A percentile compares a stretch with the other conserved stretches of the same genome.
Conservation (phyloP, 2,888 invertebrate species). For the Lordiphosa fenestrarum region DNA sequence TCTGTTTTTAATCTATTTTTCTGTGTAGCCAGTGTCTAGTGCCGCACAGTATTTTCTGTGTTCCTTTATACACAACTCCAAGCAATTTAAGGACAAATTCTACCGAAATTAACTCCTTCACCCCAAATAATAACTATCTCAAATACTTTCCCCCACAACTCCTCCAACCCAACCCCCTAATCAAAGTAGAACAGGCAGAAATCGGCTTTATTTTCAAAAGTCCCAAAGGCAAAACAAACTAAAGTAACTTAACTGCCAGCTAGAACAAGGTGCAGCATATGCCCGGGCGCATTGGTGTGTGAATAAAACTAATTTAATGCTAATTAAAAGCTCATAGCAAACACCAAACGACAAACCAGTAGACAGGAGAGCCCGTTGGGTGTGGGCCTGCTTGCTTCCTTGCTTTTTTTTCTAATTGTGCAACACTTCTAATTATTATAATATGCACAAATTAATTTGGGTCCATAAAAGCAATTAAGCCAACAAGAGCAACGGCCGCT, state of each 20-base stretch:
- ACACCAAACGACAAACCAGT: conserved; percentile 10
- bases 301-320: conserved; percentile 67
- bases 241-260: conserved; percentile 1
- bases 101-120: too few species aligned
- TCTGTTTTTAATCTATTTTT: too few species aligned
- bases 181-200: too few species aligned
- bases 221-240: background rate
- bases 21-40: too few species aligned
- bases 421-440: conserved; percentile 52
- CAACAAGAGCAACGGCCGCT: conserved; percentile 37
- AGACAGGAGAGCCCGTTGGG: conserved; percentile 12
- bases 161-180: background rate
- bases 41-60: too few species aligned
- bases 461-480: conserved; percentile 53
- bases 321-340: conserved; percentile 60
- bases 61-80: too few species aligned
- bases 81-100: too few species aligned
- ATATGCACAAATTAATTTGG: conserved; percentile 44
- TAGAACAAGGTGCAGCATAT: conserved; percentile 30
- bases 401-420: conserved; percentile 56
- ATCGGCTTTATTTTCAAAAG: too few species aligned
- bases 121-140: background rate
- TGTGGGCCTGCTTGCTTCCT: background rate
- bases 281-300: conserved; percentile 46
- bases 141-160: background rate